These are phyloP conservation scores for Zonotrichia albicollis DNA, from an alignment of 2,797 vertebrate genomes.

Conservation along the genomic window DNA sequence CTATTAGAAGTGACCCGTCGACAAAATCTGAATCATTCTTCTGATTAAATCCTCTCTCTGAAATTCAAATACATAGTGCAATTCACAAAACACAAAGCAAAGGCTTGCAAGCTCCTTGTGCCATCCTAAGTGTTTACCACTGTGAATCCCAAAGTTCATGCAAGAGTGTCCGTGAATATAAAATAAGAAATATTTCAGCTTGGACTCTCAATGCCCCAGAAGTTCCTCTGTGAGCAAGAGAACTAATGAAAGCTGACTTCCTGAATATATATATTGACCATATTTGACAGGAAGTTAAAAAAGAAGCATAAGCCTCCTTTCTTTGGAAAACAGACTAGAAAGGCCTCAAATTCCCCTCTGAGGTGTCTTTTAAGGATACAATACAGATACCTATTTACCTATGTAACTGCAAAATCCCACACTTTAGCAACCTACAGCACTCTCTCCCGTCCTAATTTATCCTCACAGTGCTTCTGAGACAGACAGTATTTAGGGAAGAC, in stretches of 20 bases:
- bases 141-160: neutral
- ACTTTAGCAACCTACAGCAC: neutral
- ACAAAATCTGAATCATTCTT: neutral
- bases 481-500: constrained; percentile 19
- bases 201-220: neutral
- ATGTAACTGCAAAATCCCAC: neutral
- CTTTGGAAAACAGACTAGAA: neutral
- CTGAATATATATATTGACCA: neutral
- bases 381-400: neutral
- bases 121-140: neutral
- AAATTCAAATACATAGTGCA: neutral
- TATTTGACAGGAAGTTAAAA: neutral
- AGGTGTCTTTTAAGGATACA: neutral
- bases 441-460: constrained; percentile 9
- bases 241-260: neutral
- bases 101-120: neutral
- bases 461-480: constrained; percentile 16
- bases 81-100: neutral
- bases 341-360: neutral
- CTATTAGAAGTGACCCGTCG: neutral
- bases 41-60: neutral
- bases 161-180: neutral
- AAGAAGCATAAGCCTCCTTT: neutral
- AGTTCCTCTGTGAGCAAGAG: neutral
- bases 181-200: neutral